Percentiles rank a stretch among this genome's conserved stretches.
Conservation (phyloP, 2,888 invertebrate species). For the Trichacis sp. region DNA sequence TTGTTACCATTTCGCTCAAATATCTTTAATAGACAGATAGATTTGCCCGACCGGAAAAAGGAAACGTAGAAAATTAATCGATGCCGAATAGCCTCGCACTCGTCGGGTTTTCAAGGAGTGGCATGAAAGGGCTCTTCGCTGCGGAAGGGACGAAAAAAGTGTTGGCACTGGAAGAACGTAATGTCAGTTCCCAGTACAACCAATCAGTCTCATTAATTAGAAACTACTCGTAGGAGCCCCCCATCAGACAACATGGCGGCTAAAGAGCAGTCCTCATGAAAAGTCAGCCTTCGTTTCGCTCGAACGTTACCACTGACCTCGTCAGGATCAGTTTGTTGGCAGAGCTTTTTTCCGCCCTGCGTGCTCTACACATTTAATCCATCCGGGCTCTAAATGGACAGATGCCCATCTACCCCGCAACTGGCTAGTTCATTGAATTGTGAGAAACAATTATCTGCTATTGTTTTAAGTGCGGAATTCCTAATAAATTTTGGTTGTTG, state of each 20-base stretch:
- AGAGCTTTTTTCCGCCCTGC: slow-evolving; percentile 7
- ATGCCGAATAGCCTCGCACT: slow-evolving; percentile 46
- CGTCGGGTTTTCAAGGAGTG: slow-evolving; percentile 40
- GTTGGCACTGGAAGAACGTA: slow-evolving; percentile 41
- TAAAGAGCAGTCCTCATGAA: slow-evolving; percentile 11
- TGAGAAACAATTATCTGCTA: slow-evolving; percentile 27
- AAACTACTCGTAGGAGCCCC: slow-evolving; percentile 52
- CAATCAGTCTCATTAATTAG: slow-evolving; percentile 60
- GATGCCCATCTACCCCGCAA: slow-evolving; percentile 30
- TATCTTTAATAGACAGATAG: slow-evolving; percentile 36
- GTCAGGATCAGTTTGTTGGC: slow-evolving; percentile 33
- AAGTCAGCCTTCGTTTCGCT: slow-evolving; percentile 10
- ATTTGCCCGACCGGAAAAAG: slow-evolving; percentile 24
- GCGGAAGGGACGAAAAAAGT: slow-evolving; percentile 48
- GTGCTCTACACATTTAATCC: slow-evolving; percentile 32
- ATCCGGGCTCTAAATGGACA: slow-evolving; percentile 25
- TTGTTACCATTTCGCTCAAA: too few species aligned
- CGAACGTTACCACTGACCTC: slow-evolving; percentile 32
- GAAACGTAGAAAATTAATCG: slow-evolving; percentile 46
- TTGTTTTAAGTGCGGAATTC: too few species aligned
- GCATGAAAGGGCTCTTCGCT: slow-evolving; percentile 29
- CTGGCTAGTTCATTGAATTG: slow-evolving; percentile 18
- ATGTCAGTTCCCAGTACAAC: slow-evolving; percentile 37
- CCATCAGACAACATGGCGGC: slow-evolving; percentile 12
- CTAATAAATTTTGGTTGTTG: too few species aligned